Conservation (phyloP, 2,797 vertebrate species). For the Pseudochromis fuscus region DNA sequence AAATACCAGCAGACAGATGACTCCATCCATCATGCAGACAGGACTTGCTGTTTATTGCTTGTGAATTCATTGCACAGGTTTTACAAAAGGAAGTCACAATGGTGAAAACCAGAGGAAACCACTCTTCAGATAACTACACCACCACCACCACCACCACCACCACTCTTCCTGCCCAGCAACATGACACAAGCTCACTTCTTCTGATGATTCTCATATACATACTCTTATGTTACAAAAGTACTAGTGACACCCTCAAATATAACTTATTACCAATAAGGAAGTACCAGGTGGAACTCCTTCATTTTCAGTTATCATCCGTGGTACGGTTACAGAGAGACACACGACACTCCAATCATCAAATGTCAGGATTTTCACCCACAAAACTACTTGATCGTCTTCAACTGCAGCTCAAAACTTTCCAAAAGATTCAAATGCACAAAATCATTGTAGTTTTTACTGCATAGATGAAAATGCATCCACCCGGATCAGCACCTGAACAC, state of each 20-base stretch:
- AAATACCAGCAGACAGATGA: slow-evolving; percentile 69
- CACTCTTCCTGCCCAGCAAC: slow-evolving; percentile 46
- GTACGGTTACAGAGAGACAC: slow-evolving; percentile 24
- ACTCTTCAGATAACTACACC: slow-evolving; percentile 59
- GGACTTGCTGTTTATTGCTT: slow-evolving; percentile 62
- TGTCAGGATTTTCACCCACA: slow-evolving; percentile 25
- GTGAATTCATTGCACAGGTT: slow-evolving; percentile 61
- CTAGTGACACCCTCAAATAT: slow-evolving; percentile 21
- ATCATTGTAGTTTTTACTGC: slow-evolving; percentile 27
- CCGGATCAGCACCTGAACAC: slow-evolving; percentile 21
- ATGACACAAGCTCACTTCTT: slow-evolving; percentile 17
- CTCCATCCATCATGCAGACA: slow-evolving; percentile 49
- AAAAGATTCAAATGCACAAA: slow-evolving; percentile 10
- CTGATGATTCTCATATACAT: slow-evolving; percentile 35
- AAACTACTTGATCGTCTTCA: neutral
- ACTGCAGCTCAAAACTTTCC: slow-evolving; percentile 22
- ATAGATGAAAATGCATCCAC: slow-evolving; percentile 27
- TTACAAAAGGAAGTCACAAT: slow-evolving; percentile 60
- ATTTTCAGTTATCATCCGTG: slow-evolving; percentile 33
- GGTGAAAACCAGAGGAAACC: slow-evolving; percentile 67
- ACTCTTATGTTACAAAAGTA: slow-evolving; percentile 34
- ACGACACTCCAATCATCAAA: slow-evolving; percentile 37
- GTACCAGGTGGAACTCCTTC: slow-evolving; percentile 19
- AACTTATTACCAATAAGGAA: slow-evolving; percentile 31
- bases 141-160: no score